Evolutionary conservation across 2,113 vertebrate genomes (phyloP).

Genomic region (Chelonoidis abingdonii): DNA sequence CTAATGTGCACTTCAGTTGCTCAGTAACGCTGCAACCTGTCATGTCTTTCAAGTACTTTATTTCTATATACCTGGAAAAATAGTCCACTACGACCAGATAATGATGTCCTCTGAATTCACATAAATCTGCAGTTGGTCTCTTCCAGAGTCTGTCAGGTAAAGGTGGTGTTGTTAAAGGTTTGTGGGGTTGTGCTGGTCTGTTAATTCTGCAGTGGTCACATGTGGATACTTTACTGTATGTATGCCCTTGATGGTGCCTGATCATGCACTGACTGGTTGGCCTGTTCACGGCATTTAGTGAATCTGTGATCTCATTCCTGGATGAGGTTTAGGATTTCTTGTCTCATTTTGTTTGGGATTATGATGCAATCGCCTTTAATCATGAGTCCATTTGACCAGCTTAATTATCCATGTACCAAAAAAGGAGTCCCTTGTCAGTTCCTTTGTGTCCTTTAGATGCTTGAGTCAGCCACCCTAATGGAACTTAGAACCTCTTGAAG

Average conservation of each 20-base stretch:
- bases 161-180: background rate
- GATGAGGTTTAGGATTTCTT: background rate
- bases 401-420: background rate
- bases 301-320: background rate
- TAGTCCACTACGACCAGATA: background rate
- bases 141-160: background rate
- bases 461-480: background rate
- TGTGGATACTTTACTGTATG: background rate
- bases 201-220: background rate
- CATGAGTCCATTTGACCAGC: background rate
- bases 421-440: background rate
- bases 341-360: background rate
- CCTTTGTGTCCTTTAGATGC: background rate
- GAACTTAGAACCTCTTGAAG: background rate
- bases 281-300: background rate
- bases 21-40: background rate
- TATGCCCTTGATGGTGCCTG: background rate
- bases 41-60: background rate
- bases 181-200: background rate
- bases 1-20: background rate
- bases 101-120: background rate
- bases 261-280: background rate
- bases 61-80: background rate
- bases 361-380: background rate
- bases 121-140: background rate